A percentile compares a stretch with the other conserved stretches of the same genome.
These are phyloP conservation scores for Hipparchia sbordonii DNA, from an alignment of 2,888 invertebrate genomes.

Conservation along the genomic window DNA sequence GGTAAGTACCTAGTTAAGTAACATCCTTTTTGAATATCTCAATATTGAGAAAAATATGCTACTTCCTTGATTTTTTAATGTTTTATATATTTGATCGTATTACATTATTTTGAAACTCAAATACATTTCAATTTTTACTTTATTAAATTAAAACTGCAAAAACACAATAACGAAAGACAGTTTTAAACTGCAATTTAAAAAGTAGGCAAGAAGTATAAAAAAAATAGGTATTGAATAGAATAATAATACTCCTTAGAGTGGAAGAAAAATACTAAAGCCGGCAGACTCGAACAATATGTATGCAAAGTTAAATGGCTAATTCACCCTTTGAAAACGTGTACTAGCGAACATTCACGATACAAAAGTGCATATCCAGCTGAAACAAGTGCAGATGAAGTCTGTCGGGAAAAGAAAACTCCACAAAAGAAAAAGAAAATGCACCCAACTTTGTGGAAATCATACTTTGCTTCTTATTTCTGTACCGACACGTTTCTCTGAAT, in stretches of 20 bases:
- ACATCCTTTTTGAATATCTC: too few species aligned
- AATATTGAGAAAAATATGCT: too few species aligned
- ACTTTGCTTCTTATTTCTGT: slow-evolving; percentile 24
- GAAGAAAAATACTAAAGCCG: slow-evolving; percentile 30
- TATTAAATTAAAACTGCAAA: neutral
- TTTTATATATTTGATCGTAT: too few species aligned
- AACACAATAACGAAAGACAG: neutral
- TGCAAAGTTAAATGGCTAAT: slow-evolving; percentile 41
- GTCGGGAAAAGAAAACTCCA: slow-evolving; percentile 35
- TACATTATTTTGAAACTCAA: too few species aligned
- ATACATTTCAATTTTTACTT: too few species aligned
- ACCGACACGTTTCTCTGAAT: slow-evolving; percentile 27
- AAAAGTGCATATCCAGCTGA: slow-evolving; percentile 35
- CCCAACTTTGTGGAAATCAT: slow-evolving; percentile 32
- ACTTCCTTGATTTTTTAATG: too few species aligned
- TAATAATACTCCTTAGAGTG: slow-evolving; percentile 28
- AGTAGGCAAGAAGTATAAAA: slow-evolving; percentile 1
- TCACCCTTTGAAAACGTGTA: slow-evolving; percentile 39
- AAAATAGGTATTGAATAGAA: slow-evolving; percentile 21
- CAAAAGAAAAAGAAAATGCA: slow-evolving; percentile 33
- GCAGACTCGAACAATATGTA: slow-evolving; percentile 36
- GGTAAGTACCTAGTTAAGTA: too few species aligned
- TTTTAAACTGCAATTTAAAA: slow-evolving; percentile 4
- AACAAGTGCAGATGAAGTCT: slow-evolving; percentile 39
- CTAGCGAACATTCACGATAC: slow-evolving; percentile 33